Percentiles rank a stretch among this genome's conserved stretches.
Conservation (phyloP, 2,797 vertebrate species). For the Anguilla megastoma region DNA sequence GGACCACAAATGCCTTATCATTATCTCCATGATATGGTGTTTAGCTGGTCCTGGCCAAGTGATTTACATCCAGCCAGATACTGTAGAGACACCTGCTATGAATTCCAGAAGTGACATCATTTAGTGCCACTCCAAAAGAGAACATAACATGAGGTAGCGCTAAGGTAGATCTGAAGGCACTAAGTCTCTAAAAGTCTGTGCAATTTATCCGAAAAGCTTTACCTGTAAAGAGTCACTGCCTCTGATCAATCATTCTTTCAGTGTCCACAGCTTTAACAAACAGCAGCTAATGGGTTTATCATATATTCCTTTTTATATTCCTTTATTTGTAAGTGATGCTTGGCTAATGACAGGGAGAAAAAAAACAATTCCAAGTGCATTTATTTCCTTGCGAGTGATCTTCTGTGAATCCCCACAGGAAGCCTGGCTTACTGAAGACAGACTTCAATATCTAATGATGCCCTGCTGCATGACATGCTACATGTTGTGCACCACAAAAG, state of each 20-base stretch:
- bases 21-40: slow-evolving; percentile 30
- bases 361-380: neutral
- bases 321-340: neutral
- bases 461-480: neutral
- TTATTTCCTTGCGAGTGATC: neutral
- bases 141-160: neutral
- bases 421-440: neutral
- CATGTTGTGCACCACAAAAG: neutral
- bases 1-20: slow-evolving; percentile 23
- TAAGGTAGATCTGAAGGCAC: neutral
- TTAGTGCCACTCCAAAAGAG: neutral
- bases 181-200: neutral
- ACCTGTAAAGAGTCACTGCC: too few species aligned
- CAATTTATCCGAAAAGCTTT: neutral
- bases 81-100: slow-evolving; percentile 6
- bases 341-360: neutral
- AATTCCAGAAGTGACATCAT: slow-evolving; percentile 10
- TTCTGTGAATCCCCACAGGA: slow-evolving; percentile 4
- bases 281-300: neutral
- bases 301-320: neutral
- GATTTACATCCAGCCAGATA: slow-evolving; percentile 1
- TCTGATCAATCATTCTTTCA: neutral
- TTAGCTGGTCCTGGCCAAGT: neutral
- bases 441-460: neutral
- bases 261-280: neutral